Base-by-base conservation (phyloP, 2,113 vertebrate species). In the Amblyornis subalaris region DNA sequence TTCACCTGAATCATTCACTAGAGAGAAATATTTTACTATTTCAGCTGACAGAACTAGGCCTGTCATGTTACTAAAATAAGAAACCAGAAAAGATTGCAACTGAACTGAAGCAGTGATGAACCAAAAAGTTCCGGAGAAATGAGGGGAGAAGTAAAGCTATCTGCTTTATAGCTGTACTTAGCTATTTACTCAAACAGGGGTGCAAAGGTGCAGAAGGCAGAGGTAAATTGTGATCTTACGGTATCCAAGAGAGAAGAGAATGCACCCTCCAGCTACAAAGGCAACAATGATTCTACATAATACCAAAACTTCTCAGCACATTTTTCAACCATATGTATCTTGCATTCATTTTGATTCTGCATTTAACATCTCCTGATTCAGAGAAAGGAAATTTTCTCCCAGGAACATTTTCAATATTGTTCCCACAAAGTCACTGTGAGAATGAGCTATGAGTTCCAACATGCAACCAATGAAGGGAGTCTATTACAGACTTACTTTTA, bases 21-120 rank as follows among this genome's bases (percentile, higher is more conserved):
- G 54, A 25, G 45, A 91, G 50, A 90, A 81, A 83, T 83, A 92
- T 47, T 93, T 93, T 86, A 76, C 90, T 88, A 76, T 92, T 93
- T 74, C 86, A 87, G 76, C 57, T 90, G 94, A 89, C 86, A 87
- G 85, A 96, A 86, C 84, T 90, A 86, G 95, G 86, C 12, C 72
- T 85, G 54, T 83, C 88, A 31, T 36, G 28, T 57, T 72, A 89
- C 87, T 66, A 23, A 16, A 23, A 31, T 57, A 60, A 88, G 73
- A 90, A 94, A 88, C 10, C 64, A 93, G 79, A 74, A 90, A 83
- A 67, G 38, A 77, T 6, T 50, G 33, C 51, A 36, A 60, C 22
- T 58, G 55, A 90, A 84, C 24, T 14, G 53, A 80, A 88, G 47
- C 50, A 73, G 28, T 44, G 60, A 33, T 90, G 53, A 95, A 81